Evolutionary conservation across 2,113 vertebrate genomes (phyloP).

Genomic region (Oreocharis arfaki): DNA sequence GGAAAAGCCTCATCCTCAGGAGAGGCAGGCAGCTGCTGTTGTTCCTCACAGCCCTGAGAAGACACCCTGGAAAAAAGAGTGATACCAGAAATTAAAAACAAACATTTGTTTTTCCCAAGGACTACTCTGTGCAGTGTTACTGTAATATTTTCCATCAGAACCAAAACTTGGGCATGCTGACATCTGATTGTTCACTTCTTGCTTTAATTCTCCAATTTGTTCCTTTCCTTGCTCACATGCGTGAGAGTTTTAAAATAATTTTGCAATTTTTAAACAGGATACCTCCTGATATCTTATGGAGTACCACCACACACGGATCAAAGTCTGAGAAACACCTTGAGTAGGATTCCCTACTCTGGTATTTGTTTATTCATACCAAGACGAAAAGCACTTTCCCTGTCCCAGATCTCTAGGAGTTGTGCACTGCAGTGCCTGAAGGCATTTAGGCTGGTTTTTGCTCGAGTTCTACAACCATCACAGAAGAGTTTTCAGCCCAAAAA

Average conservation of each 20-base stretch:
- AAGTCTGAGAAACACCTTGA: background rate
- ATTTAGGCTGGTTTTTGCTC: background rate
- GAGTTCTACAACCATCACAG: background rate
- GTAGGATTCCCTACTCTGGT: background rate
- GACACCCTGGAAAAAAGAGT: background rate
- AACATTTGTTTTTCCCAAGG: background rate
- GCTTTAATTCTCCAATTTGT: background rate
- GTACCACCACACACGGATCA: background rate
- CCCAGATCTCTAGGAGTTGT: background rate
- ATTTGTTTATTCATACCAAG: background rate
- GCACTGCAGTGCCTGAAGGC: background rate
- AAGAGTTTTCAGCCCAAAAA: background rate
- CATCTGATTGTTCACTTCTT: background rate
- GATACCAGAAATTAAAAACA: background rate
- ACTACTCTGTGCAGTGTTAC: too few species aligned
- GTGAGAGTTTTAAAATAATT: background rate
- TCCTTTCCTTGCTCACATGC: background rate
- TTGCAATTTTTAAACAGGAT: background rate
- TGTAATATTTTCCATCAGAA: background rate
- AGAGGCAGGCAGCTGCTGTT: background rate
- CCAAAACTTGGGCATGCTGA: background rate
- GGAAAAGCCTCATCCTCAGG: background rate
- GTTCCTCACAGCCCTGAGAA: background rate
- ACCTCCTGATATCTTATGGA: background rate
- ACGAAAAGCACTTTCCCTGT: background rate